Conservation (phyloP, 2,113 vertebrate species). For the Spheniscus mendiculus region DNA sequence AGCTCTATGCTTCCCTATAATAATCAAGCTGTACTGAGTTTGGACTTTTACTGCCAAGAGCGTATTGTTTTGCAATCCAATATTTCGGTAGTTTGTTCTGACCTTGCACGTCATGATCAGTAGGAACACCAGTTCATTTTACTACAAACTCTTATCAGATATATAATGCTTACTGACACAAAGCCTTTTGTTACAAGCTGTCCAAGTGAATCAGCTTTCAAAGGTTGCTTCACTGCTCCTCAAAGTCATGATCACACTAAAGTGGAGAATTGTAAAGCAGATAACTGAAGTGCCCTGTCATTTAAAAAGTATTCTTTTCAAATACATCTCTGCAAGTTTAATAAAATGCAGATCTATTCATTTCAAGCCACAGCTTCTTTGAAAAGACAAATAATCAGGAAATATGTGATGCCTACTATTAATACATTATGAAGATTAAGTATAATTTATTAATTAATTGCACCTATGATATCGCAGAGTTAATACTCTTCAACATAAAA, state of each 20-base stretch:
- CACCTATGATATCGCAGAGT: background rate
- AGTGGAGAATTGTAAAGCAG: background rate
- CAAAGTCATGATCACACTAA: background rate
- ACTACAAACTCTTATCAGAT: background rate
- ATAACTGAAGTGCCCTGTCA: background rate
- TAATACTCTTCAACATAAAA: background rate
- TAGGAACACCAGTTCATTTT: background rate
- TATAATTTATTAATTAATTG: background rate
- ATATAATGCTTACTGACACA: background rate
- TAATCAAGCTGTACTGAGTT: background rate
- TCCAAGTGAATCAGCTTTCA: background rate
- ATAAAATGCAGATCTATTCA: background rate
- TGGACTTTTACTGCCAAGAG: background rate
- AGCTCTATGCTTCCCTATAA: background rate
- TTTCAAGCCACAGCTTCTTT: background rate
- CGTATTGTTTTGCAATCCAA: background rate
- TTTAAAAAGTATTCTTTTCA: background rate
- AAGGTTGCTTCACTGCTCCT: background rate
- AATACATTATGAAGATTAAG: background rate
- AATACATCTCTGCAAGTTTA: background rate
- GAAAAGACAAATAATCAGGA: background rate
- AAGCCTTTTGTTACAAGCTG: conserved; percentile 4
- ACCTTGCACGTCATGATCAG: background rate
- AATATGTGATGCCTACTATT: background rate
- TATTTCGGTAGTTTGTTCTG: background rate